Base-by-base conservation (phyloP, 2,888 invertebrate genomes). In the Caenorhabditis sinica region DNA sequence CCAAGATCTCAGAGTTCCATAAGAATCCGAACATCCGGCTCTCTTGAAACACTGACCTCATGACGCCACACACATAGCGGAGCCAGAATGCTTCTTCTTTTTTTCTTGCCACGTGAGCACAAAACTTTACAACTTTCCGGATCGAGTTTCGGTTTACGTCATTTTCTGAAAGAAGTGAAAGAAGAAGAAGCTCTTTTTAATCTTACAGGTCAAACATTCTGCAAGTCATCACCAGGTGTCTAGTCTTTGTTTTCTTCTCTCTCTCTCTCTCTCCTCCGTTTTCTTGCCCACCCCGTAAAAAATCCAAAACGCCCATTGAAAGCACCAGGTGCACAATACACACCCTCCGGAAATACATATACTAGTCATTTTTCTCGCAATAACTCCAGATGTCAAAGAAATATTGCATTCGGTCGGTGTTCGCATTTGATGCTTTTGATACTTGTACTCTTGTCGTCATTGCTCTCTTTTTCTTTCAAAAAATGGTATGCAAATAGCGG, bases 81-180 rank as follows among this genome's bases (percentile, higher is more conserved):
- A 43, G 17, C n/a, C 11, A 36, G 36, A 63, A 40, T 63, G 40
- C 66, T 23, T 53, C 66, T 45, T 33, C 8, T 28, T 66, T 68
- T 68, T 69, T 53, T 66, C 25, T 23, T 56, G 65, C 69, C 69
- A 69, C 69, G 69, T 69, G 69, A 53, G 69, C 56, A 49, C 20
- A 40, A 40, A 40, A 69, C 56, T 56, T 69, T 69, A 69, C 69
- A 53, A 69, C 69, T 69, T 69, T 56, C 51, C 20, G 69, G 69
- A 69, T 56, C 56, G 25, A 69, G 56, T 56, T 56, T 56, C 56
- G 40, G 51, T 25, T 40, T 56, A 51, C 53, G 69, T 69, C 56
- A 56, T 56, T 30, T 68, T 49, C 25, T 30, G 45, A 28, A 66
- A 66, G 43, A 63, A 63, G n/a, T n/a, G n/a, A n/a, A n/a, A n/a